phyloP scores from a whole-genome alignment of 2,797 vertebrate genomes.

The Anolis apletophallus region DNA sequence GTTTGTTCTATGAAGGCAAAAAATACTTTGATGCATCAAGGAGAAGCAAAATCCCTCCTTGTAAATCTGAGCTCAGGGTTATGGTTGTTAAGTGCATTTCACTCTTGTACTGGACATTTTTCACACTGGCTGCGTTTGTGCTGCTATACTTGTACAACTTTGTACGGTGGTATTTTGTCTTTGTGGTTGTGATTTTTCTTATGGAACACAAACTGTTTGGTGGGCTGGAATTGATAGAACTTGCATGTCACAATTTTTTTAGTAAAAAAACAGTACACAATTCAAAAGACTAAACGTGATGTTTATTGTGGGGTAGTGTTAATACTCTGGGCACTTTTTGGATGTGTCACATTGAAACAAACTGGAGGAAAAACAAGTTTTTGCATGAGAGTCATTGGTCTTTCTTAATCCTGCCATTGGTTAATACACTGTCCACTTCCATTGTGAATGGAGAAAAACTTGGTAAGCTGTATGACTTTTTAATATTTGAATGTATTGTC shows the following conservation, averaged over 20 bases:
- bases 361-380: conserved; percentile 41
- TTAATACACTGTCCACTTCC: conserved; percentile 74
- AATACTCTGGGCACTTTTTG: conserved; percentile 38
- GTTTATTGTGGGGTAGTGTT: not conserved
- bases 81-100: conserved; percentile 86
- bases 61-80: conserved; percentile 93
- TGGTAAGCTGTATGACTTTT: conserved; percentile 57
- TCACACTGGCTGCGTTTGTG: conserved; percentile 80
- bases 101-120: conserved; percentile 90
- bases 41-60: conserved; percentile 84
- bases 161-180: conserved; percentile 84
- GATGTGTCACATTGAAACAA: conserved; percentile 24
- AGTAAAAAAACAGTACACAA: conserved; percentile 54
- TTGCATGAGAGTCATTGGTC: conserved; percentile 77
- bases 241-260: conserved; percentile 85
- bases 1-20: conserved; percentile 85
- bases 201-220: conserved; percentile 88
- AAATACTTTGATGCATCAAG: conserved; percentile 82
- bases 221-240: conserved; percentile 92
- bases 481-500: conserved; percentile 78
- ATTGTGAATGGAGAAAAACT: conserved; percentile 64
- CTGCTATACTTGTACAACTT: conserved; percentile 85
- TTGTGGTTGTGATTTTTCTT: conserved; percentile 81
- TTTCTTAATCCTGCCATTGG: conserved; percentile 67
- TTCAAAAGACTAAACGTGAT: conserved; percentile 44